Base-by-base conservation (phyloP, 2,797 vertebrate species). In the Phrynocephalus forsythii region DNA sequence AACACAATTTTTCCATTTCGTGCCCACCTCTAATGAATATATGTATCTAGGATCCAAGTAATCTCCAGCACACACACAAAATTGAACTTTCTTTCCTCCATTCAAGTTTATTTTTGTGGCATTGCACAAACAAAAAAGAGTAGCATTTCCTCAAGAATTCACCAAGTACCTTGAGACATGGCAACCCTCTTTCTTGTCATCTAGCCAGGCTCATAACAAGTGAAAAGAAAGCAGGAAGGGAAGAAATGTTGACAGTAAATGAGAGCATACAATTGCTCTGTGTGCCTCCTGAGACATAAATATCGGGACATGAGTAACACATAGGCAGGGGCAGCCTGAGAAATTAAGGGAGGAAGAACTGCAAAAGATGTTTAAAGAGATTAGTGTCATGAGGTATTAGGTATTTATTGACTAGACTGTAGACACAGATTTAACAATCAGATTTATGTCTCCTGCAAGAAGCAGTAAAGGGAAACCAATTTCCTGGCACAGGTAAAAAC, bases 371-470 rank as follows among this genome's bases (percentile, higher is more conserved):
- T 30, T 75, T 22, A 28, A 30, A 20, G 38, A 78, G 63, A 85
- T 68, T 85, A 50, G 44, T 78, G 75, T 77, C 75, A 68, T 28
- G 6, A 28, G 75, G 63, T 85, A 52, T 68, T 85, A 77, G 84
- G 26, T 15, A 68, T 78, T 50, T 85, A 78, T 85, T 85, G 75
- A 85, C 75, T 63, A 67, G 33, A n/a, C 60, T n/a, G 44, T 18
- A 68, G 60, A 68, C 38, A 22, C 20, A 24, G 44, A 63, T 52
- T 78, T 30, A 85, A 85, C 30, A 18, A 85, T 66, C 63, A 60
- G 75, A 85, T 78, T 20, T 78, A 24, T 78, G 28, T 68, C 75
- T 68, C 63, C 30, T 85, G 60, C 26, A 78, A 48, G 75, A 78
- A 52, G 63, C 15, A 50, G 63, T 50, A 68, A 85, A 78, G 15